phyloP scores from a whole-genome alignment of 2,888 invertebrate species.

The Drosophila mayaguana region DNA sequence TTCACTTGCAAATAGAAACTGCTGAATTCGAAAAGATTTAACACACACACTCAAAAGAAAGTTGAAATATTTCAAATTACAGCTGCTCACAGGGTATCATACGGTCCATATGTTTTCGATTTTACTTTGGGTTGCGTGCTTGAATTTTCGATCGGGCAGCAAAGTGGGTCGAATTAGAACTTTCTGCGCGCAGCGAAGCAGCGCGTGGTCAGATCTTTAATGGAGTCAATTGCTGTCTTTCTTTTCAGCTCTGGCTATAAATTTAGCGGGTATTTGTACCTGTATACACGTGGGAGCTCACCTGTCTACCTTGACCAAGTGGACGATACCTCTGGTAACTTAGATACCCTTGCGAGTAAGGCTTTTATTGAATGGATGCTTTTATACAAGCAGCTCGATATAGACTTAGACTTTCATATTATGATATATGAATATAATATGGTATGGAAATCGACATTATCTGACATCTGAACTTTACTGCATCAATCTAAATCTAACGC shows the following conservation, averaged over 20 bases:
- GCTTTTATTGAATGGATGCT: background rate
- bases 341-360: background rate
- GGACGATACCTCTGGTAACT: conserved; percentile 16
- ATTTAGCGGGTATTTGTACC: conserved; percentile 1
- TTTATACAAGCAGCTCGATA: background rate
- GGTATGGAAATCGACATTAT: no score
- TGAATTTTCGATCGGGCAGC: conserved; percentile 21
- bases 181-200: conserved; percentile 47
- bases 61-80: background rate
- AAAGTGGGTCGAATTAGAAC: conserved; percentile 60
- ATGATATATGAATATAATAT: background rate
- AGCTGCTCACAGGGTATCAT: background rate
- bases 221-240: conserved; percentile 3
- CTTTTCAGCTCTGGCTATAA: conserved; percentile 11
- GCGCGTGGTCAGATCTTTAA: conserved; percentile 20
- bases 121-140: conserved; percentile 23
- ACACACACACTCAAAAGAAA: background rate
- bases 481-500: no score
- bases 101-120: background rate
- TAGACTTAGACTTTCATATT: background rate
- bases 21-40: no score
- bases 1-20: background rate
- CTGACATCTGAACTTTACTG: no score
- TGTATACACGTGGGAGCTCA: background rate
- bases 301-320: background rate